Conservation (phyloP, 2,113 vertebrate genomes). For the Leptodactylus fuscus region DNA sequence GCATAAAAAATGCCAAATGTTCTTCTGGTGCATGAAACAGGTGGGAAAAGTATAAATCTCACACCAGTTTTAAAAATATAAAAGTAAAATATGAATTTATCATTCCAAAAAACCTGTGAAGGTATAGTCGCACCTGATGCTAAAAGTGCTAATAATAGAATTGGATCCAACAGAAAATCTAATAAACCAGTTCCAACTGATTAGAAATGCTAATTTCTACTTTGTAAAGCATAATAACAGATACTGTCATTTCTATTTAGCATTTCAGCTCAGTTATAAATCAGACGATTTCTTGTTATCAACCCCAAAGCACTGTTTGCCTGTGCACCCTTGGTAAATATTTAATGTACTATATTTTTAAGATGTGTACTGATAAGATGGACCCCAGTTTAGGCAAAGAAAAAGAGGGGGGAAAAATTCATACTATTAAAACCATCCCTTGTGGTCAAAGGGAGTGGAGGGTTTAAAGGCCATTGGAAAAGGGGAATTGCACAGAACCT, state of each 20-base stretch:
- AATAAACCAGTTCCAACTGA: neutral
- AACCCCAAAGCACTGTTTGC: neutral
- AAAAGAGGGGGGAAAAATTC: too few relatives aligned
- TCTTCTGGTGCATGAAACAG: neutral
- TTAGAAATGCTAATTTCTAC: neutral
- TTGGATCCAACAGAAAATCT: neutral
- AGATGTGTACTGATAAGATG: too few relatives aligned
- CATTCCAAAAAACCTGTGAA: neutral
- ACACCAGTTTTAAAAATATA: neutral
- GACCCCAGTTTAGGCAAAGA: too few relatives aligned
- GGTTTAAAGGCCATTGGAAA: too few relatives aligned
- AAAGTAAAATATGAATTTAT: neutral
- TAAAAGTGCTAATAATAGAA: neutral
- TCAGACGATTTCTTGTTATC: neutral
- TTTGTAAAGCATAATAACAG: neutral
- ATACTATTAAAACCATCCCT: too few relatives aligned
- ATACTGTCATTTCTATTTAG: neutral
- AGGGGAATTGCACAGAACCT: too few relatives aligned
- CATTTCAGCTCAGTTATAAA: neutral
- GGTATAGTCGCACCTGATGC: neutral
- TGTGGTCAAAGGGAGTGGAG: too few relatives aligned
- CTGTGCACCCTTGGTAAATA: too few relatives aligned
- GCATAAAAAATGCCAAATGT: neutral
- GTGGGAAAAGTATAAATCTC: neutral
- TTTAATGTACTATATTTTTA: too few relatives aligned